phyloP scores from a whole-genome alignment of 2,797 vertebrate species.

The Myotis planiceps region DNA sequence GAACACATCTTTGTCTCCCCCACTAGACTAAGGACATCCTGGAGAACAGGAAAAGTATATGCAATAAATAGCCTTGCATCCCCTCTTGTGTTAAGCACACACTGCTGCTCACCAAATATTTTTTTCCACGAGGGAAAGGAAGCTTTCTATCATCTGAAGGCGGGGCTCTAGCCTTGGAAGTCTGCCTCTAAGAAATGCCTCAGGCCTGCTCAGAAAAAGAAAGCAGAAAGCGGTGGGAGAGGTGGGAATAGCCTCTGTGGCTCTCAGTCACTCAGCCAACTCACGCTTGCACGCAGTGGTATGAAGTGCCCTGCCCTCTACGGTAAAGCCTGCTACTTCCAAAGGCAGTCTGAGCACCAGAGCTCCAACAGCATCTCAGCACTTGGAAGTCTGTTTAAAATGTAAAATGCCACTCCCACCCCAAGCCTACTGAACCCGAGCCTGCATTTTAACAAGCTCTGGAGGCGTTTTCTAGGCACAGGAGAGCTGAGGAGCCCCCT shows the following conservation, averaged over 20 bases:
- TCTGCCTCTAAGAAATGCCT: conserved; percentile 52
- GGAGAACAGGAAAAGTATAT: neutral
- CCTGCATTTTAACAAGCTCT: neutral
- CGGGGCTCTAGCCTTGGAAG: conserved; percentile 42
- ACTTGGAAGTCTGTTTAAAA: neutral
- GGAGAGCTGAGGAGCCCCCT: neutral
- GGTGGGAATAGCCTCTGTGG: neutral
- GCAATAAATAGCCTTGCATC: neutral
- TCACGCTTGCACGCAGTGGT: accelerated
- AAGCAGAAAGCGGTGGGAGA: neutral
- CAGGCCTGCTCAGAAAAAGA: conserved; percentile 53
- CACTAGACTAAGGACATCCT: neutral
- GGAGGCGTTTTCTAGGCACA: neutral
- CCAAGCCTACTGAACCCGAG: neutral
- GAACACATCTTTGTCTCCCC: neutral
- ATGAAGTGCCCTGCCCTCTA: neutral
- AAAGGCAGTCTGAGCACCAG: neutral
- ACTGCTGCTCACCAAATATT: conserved; percentile 44
- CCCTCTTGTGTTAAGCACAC: neutral
- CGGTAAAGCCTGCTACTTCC: neutral
- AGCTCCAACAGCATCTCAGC: neutral
- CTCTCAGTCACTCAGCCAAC: neutral
- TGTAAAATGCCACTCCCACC: neutral
- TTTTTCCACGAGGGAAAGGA: conserved; percentile 51
- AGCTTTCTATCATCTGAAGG: conserved; percentile 37